Evolutionary conservation across 1,140 invertebrate genomes (phyloP).

Genomic region (Megathymus violae): DNA sequence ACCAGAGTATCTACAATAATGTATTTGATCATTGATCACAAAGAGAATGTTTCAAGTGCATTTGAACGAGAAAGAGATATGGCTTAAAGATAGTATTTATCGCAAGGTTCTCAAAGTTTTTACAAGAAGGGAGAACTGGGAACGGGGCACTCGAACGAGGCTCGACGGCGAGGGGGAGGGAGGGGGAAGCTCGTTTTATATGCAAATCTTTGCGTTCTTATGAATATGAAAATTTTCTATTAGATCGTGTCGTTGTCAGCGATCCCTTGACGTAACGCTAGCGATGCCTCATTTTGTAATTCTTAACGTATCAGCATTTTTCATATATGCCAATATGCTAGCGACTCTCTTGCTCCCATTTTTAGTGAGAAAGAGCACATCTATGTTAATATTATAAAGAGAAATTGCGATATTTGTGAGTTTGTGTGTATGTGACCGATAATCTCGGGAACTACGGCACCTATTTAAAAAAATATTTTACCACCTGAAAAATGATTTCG

Average conservation of each 20-base stretch:
- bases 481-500: no score
- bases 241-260: slow-evolving; percentile 81
- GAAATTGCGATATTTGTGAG: no score
- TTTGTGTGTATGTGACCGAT: no score
- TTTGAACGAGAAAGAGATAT: slow-evolving; percentile 2
- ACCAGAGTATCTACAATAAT: not conserved
- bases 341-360: not conserved
- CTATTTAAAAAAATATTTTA: no score
- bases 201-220: slow-evolving; percentile 81
- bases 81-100: slow-evolving; percentile 14
- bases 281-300: slow-evolving; percentile 53
- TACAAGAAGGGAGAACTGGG: slow-evolving; percentile 59
- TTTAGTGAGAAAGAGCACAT: not conserved
- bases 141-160: slow-evolving; percentile 56
- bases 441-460: no score
- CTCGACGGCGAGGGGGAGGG: slow-evolving; percentile 36
- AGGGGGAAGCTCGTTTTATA: slow-evolving; percentile 78
- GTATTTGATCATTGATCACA: not conserved
- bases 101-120: slow-evolving; percentile 46
- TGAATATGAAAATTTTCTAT: slow-evolving; percentile 84
- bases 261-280: slow-evolving; percentile 64
- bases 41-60: slow-evolving; percentile 1
- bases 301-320: slow-evolving; percentile 60
- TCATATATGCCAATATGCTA: slow-evolving; percentile 33
- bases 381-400: no score